These are phyloP conservation scores for Lottia scabra DNA, from an alignment of 2,888 invertebrate species.

Conservation along the genomic window DNA sequence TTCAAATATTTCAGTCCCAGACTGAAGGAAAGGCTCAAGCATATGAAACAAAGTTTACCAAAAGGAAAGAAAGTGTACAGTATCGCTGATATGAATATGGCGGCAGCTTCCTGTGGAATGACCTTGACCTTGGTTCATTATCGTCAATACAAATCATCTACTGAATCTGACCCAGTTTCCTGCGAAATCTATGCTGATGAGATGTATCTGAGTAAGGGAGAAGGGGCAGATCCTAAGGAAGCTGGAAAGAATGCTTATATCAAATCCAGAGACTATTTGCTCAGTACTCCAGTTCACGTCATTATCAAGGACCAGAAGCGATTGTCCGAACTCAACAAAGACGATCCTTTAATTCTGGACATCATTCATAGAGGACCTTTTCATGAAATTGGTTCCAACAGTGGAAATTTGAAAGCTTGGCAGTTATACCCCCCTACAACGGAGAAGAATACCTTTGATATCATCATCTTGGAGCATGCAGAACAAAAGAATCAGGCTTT, in stretches of 20 bases:
- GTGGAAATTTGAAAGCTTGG: neutral
- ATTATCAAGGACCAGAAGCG: neutral
- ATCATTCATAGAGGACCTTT: neutral
- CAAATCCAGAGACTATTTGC: neutral
- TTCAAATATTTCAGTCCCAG: neutral
- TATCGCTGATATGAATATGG: constrained; percentile 3
- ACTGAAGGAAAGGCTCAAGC: neutral
- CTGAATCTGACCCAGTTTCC: neutral
- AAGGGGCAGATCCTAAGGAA: neutral
- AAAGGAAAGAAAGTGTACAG: neutral
- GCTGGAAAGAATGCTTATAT: neutral
- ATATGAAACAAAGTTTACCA: neutral
- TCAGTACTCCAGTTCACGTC: neutral
- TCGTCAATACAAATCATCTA: neutral
- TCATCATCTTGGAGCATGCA: neutral
- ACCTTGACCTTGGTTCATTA: neutral
- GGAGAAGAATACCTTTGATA: neutral
- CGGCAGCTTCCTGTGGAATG: neutral
- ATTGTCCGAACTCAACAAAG: neutral
- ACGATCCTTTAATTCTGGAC: neutral
- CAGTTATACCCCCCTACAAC: neutral
- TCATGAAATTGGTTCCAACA: neutral
- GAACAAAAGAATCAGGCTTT: neutral
- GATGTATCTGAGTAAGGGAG: neutral
- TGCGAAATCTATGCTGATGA: neutral